phyloP scores from a whole-genome alignment of 2,797 vertebrate species.

The Microcaecilia unicolor region DNA sequence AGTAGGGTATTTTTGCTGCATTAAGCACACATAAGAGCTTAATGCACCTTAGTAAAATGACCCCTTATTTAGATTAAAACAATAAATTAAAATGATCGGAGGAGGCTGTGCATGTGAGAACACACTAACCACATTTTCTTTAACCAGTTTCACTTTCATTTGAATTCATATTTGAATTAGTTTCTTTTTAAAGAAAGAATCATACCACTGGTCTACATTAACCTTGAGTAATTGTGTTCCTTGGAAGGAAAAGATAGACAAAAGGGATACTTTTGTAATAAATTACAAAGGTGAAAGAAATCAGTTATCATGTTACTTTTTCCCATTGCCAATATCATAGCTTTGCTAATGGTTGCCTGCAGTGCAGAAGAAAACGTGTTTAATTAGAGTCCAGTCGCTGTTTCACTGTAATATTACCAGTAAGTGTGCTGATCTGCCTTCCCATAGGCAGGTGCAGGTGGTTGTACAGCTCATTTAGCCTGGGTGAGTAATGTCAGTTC shows the following conservation, averaged over 20 bases:
- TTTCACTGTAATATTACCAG: conserved; percentile 37
- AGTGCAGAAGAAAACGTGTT: conserved; percentile 6
- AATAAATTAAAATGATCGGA: conserved; percentile 5
- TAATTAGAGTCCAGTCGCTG: conserved; percentile 43
- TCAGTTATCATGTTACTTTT: conserved; percentile 11
- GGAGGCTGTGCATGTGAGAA: conserved; percentile 6
- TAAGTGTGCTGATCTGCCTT: conserved; percentile 39
- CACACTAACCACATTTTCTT: conserved; percentile 9
- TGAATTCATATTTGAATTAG: conserved; percentile 3
- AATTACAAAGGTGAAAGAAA: conserved; percentile 18
- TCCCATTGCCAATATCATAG: conserved; percentile 24
- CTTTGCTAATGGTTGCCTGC: conserved; percentile 27
- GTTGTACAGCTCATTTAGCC: conserved; percentile 58
- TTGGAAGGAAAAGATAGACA: conserved; percentile 11
- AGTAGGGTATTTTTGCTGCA: too few relatives aligned
- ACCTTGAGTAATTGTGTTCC: conserved; percentile 9
- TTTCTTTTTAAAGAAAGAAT: conserved; percentile 2
- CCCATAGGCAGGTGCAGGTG: conserved; percentile 56
- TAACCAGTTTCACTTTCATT: conserved; percentile 7
- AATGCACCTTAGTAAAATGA: too few relatives aligned
- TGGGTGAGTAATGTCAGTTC: conserved; percentile 74
- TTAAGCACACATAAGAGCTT: too few relatives aligned
- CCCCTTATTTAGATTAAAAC: conserved; percentile 4
- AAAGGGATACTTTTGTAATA: conserved; percentile 2
- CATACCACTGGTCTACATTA: conserved; percentile 16